Evolutionary conservation across 2,888 invertebrate genomes (phyloP), one percentile per base, ranked within the genome.

Genomic region (Alviniconcha strummeri): DNA sequence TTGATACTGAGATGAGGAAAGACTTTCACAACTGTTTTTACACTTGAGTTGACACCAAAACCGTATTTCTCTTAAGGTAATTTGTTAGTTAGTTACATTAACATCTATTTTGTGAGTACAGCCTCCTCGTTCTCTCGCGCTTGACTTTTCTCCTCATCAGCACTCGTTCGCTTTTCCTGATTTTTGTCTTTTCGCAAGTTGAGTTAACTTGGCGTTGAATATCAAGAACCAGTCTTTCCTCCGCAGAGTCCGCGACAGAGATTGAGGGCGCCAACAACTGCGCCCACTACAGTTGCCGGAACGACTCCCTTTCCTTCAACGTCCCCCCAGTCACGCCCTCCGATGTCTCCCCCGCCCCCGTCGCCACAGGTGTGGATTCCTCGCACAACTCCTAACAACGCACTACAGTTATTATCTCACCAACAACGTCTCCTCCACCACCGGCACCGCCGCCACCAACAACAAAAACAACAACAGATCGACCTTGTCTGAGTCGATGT

Each of bases 171-270:
- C 15, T 75, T 5, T 15, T 75, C 0, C 7, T 75, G 54, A 75
- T 75, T 17, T 8, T n/a, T 13, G 7, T 2, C 5, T 75, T 6
- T 55, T 17, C n/a, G 19, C 7, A n/a, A 36, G 19, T 19, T 71
- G 71, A 19, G 4, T 71, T 19, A n/a, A 36, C 36, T 36, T 36
- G 36, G 36, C 36, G 36, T 36, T 36, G 36, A 36, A 3, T 36
- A 36, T 36, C 36, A 36, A 36, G 36, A 36, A 36, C 36, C 36
- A 36, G 36, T 36, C 36, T 36, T 36, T 36, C 8, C 7, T 4
- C 15, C 17, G 19, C 77, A 77, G 77, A 57, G 77, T 77, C 77
- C n/a, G 77, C 56, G 77, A 57, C 57, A 4, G 77, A 57, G n/a
- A 19, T 9, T 2, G 57, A 77, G 9, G 13, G 19, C 5, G 19